Percentiles rank a stretch among this genome's conserved stretches.
Evolutionary conservation across 2,797 vertebrate genomes (phyloP).

Genomic region (Selene dorsalis): DNA sequence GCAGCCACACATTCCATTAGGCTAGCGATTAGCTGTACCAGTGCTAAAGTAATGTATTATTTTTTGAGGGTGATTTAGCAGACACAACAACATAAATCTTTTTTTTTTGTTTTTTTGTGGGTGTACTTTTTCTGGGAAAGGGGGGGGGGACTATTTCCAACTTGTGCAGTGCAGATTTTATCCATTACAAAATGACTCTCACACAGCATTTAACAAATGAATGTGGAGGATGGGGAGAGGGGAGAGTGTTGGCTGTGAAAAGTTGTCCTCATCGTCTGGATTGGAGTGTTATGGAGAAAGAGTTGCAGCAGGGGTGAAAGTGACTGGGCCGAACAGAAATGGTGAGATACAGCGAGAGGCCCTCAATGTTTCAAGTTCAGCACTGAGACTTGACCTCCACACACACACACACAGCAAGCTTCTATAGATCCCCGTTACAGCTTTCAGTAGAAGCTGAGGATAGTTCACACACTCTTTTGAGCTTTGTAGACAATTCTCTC

Average conservation of each 20-base stretch:
- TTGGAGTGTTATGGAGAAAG: neutral
- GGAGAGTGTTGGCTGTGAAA: neutral
- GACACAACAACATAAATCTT: constrained; percentile 76
- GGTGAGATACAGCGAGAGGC: constrained; percentile 36
- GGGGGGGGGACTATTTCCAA: constrained; percentile 47
- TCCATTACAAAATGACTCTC: constrained; percentile 57
- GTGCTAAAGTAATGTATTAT: constrained; percentile 76
- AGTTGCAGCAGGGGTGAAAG: constrained; percentile 26
- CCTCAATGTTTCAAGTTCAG: constrained; percentile 69
- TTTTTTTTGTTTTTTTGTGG: constrained; percentile 17
- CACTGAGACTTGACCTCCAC: constrained; percentile 61
- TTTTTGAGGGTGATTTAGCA: constrained; percentile 75
- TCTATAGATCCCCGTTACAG: constrained; percentile 53
- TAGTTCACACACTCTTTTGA: constrained; percentile 30
- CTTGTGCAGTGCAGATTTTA: constrained; percentile 47
- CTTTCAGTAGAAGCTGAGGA: constrained; percentile 53
- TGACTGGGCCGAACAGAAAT: constrained; percentile 41
- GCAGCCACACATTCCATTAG: constrained; percentile 78
- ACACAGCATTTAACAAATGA: constrained; percentile 29
- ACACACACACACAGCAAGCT: constrained; percentile 20
- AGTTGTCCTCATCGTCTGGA: constrained; percentile 13
- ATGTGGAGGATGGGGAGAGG: neutral
- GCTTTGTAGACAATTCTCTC: constrained; percentile 37
- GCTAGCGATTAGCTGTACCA: constrained; percentile 77
- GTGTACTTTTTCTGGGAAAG: too few species aligned